phyloP scores from a whole-genome alignment of 2,113 vertebrate species.

The Chaetodon auriga region DNA sequence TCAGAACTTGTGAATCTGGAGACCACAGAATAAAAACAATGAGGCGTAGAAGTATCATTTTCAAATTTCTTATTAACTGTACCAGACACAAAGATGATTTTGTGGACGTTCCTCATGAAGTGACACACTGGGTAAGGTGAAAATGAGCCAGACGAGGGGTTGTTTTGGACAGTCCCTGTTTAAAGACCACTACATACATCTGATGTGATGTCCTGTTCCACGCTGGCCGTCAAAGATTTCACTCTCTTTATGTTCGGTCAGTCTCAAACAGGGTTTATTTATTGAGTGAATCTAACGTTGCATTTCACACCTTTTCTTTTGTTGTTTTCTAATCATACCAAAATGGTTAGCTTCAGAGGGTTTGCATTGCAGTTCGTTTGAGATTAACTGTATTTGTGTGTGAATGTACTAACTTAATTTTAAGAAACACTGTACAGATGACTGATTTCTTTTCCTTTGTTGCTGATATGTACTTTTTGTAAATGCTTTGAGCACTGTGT shows the following conservation, averaged over 20 bases:
- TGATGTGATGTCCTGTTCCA: constrained; percentile 21
- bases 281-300: constrained; percentile 41
- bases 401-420: constrained; percentile 77
- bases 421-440: constrained; percentile 71
- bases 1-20: neutral
- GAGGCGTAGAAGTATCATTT: neutral
- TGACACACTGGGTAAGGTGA: constrained; percentile 23
- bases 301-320: constrained; percentile 14
- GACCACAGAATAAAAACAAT: neutral
- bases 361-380: constrained; percentile 70
- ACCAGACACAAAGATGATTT: neutral
- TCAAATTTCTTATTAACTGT: neutral
- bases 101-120: neutral
- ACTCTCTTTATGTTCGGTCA: constrained; percentile 1
- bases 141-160: neutral
- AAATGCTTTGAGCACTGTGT: constrained; percentile 61
- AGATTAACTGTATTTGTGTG: constrained; percentile 68
- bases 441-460: constrained; percentile 55
- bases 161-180: neutral
- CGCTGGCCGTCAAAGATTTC: constrained; percentile 6
- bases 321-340: constrained; percentile 56
- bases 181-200: constrained; percentile 6
- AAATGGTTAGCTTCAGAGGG: constrained; percentile 59
- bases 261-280: constrained; percentile 58
- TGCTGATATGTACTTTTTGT: constrained; percentile 65